A percentile compares a stretch with the other conserved stretches of the same genome.
These are phyloP conservation scores for Caradrina kadenii DNA, from an alignment of 2,888 invertebrate species.

Conservation along the genomic window DNA sequence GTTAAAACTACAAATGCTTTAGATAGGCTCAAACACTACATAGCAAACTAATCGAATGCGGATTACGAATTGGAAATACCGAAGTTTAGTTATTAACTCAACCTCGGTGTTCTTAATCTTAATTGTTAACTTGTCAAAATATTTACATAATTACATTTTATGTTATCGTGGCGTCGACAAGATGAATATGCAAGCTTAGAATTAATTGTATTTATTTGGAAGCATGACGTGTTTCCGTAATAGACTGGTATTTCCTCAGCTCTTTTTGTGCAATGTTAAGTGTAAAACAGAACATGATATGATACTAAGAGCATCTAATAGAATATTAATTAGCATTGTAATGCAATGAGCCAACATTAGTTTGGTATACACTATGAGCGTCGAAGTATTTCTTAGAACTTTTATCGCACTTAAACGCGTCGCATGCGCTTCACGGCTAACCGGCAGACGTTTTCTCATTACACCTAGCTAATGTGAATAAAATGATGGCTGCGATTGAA, in stretches of 20 bases:
- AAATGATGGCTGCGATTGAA: constrained; percentile 82
- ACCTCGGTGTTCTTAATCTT: constrained; percentile 61
- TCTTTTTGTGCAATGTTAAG: constrained; percentile 8
- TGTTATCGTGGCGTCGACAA: constrained; percentile 54
- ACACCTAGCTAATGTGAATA: constrained; percentile 82
- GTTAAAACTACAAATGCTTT: constrained; percentile 31
- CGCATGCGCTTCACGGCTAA: constrained; percentile 61
- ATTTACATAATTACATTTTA: constrained; percentile 62
- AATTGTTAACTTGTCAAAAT: constrained; percentile 58
- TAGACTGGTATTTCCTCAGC: constrained; percentile 20
- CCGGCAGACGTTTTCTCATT: constrained; percentile 77
- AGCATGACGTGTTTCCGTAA: constrained; percentile 39
- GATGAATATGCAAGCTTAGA: constrained; percentile 48
- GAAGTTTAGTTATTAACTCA: constrained; percentile 48
- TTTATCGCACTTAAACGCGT: constrained; percentile 65
- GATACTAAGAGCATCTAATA: constrained; percentile 11
- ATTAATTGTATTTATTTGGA: constrained; percentile 40
- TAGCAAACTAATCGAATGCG: constrained; percentile 44
- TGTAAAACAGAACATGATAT: constrained; percentile 6
- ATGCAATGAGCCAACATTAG: constrained; percentile 11
- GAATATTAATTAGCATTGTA: constrained; percentile 21
- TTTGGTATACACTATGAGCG: background rate
- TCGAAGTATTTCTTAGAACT: constrained; percentile 45
- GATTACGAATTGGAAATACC: constrained; percentile 60
- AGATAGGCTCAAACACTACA: constrained; percentile 42